phyloP scores from a whole-genome alignment of 2,797 vertebrate species.

The Scolopax rusticola region DNA sequence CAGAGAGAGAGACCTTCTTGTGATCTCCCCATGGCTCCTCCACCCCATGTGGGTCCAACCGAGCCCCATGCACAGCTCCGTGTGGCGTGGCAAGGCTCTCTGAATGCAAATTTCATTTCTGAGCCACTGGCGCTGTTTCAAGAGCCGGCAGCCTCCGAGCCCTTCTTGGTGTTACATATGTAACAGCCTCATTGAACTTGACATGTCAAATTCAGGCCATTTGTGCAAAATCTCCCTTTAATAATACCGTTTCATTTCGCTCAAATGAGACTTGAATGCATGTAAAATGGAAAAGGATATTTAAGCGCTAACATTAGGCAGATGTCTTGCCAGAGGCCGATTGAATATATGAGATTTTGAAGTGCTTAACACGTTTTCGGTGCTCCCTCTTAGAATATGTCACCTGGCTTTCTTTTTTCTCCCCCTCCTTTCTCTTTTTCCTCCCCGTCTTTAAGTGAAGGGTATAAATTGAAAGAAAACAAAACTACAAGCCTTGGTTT shows the following conservation, averaged over 20 bases:
- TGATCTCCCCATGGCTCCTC: neutral
- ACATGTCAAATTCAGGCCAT: conserved; percentile 97
- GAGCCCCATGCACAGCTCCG: neutral
- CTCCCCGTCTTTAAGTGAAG: conserved; percentile 66
- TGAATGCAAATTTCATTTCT: conserved; percentile 81
- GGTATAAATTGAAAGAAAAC: conserved; percentile 89
- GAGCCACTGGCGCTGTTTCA: conserved; percentile 78
- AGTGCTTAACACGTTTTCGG: conserved; percentile 81
- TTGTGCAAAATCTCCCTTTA: conserved; percentile 97
- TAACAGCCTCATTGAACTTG: conserved; percentile 95
- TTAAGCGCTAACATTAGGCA: conserved; percentile 89
- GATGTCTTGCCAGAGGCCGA: conserved; percentile 84
- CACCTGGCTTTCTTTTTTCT: conserved; percentile 67
- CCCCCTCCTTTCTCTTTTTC: conserved; percentile 14
- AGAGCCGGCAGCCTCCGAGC: conserved; percentile 76
- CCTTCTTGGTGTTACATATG: conserved; percentile 81
- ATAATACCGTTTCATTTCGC: conserved; percentile 90
- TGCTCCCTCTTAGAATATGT: conserved; percentile 75
- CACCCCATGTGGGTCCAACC: accelerated
- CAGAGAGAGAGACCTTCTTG: neutral
- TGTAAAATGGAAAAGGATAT: conserved; percentile 89
- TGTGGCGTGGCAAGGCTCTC: conserved; percentile 25
- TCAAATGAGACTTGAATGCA: conserved; percentile 90
- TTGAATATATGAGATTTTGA: conserved; percentile 86
- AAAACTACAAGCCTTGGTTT: conserved; percentile 71